Percentiles rank a stretch among this genome's conserved stretches.
These are phyloP conservation scores for Caenorhabditis japonica DNA, from an alignment of 2,888 invertebrate genomes.

Conservation along the genomic window DNA sequence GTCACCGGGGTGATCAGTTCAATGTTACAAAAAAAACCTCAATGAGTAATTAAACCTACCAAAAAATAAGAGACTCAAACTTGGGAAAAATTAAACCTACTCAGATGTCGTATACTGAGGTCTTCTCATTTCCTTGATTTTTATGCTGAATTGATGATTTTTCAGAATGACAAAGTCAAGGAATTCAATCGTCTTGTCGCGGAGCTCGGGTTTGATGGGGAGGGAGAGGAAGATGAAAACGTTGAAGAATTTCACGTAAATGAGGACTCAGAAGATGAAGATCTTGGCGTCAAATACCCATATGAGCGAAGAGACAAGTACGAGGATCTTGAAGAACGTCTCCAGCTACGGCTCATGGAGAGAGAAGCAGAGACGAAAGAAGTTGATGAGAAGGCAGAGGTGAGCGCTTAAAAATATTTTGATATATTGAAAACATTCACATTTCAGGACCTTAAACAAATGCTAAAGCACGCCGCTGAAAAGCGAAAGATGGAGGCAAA, in stretches of 20 bases:
- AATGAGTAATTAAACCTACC: conserved; percentile 49
- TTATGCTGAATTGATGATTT: conserved; percentile 2
- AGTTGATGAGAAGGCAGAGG: conserved; percentile 15
- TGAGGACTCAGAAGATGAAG: conserved; percentile 16
- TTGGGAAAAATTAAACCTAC: conserved; percentile 63
- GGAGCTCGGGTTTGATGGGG: conserved; percentile 19
- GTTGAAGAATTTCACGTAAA: conserved; percentile 1
- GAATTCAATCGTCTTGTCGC: conserved; percentile 22
- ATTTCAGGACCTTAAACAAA: conserved; percentile 20
- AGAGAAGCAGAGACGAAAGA: conserved; percentile 4
- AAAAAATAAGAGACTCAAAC: conserved; percentile 46
- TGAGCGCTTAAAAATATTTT: conserved; percentile 4
- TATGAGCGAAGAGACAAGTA: conserved; percentile 38
- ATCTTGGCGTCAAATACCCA: conserved; percentile 37
- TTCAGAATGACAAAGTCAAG: conserved; percentile 32
- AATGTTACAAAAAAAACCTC: conserved; percentile 20
- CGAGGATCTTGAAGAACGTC: conserved; percentile 10
- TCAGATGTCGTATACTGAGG: conserved; percentile 51
- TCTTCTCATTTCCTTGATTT: conserved; percentile 20
- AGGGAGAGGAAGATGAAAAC: neutral
- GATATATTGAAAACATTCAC: too few species aligned
- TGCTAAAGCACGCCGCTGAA: conserved; percentile 1
- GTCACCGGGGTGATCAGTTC: conserved; percentile 6
- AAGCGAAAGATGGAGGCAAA: neutral
- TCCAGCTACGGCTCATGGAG: conserved; percentile 5